Evolutionary conservation across 2,888 invertebrate genomes (phyloP).

Genomic region (Drosophila yooni): DNA sequence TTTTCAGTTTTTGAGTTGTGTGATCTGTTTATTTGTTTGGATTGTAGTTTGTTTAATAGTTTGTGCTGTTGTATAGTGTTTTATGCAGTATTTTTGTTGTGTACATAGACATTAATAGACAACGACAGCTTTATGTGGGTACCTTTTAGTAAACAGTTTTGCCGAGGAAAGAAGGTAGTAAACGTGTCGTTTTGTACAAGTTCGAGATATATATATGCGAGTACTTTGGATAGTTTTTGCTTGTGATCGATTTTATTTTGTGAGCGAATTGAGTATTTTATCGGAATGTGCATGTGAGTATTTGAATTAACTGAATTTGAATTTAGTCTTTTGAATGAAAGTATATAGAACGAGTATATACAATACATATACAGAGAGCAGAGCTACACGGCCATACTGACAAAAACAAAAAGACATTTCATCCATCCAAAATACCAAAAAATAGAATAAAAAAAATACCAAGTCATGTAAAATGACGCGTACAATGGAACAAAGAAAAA

Average conservation of each 20-base stretch:
- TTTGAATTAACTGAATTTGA: constrained; percentile 12
- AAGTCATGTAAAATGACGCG: constrained; percentile 7
- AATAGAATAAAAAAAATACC: constrained; percentile 19
- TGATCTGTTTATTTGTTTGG: constrained; percentile 39
- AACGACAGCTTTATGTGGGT: constrained; percentile 65
- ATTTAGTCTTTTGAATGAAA: constrained; percentile 31
- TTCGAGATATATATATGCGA: constrained; percentile 62
- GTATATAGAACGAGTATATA: constrained; percentile 24
- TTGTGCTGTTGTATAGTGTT: constrained; percentile 26
- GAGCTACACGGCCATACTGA: constrained; percentile 16
- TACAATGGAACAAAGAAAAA: not conserved
- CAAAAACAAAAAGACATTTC: constrained; percentile 2
- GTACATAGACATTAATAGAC: constrained; percentile 46
- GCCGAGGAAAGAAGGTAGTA: constrained; percentile 82
- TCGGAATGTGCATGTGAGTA: constrained; percentile 40
- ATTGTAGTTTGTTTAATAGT: constrained; percentile 8
- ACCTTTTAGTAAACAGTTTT: constrained; percentile 82
- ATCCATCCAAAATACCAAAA: constrained; percentile 46
- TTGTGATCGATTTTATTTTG: constrained; percentile 46
- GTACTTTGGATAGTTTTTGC: constrained; percentile 53
- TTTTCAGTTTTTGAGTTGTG: constrained; percentile 14
- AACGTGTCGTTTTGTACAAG: constrained; percentile 83
- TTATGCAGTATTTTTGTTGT: constrained; percentile 14
- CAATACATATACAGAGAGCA: constrained; percentile 33
- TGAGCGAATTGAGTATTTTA: constrained; percentile 39